Evolutionary conservation across 2,113 vertebrate genomes (phyloP), one percentile per base, ranked within the genome.

Genomic region (Acanthisitta chloris): DNA sequence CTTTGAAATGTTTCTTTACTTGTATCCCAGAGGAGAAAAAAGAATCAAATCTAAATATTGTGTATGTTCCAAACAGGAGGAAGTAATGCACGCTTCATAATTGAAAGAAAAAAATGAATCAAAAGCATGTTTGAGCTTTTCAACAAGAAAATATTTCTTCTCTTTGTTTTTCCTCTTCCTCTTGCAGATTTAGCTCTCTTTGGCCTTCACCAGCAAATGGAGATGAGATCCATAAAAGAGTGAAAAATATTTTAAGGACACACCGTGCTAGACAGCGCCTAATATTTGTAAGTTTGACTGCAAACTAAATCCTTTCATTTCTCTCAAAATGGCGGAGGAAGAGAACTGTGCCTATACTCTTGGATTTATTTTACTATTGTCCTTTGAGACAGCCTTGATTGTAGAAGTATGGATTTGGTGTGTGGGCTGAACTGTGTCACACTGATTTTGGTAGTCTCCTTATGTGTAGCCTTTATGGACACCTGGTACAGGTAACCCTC

Each of bases 181-280:
- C 51, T 95, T 97, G 49, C 95, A 99, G 99, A 81, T 98, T 99
- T 95, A 98, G 97, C 85, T 97, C 97, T 95, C 88, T 96, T 86
- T 98, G 97, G 94, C 97, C 96, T 95, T 97, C 98, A 95, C 98
- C 98, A 52, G 97, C 98, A 76, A 98, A 98, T 95, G 98, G 98
- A 69, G 98, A 99, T 81, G 98, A 99, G 96, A 99, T 99, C 95
- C 99, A 99, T 96, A 97, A 97, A 40, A 96, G 99, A 93, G 98
- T 99, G 93, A 98, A 98, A 98, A 99, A 97, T 92, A 98, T 99
- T 95, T 98, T 99, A 90, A 98, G 97, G 97, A 99, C 98, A 34
- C 98, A 99, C 96, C 98, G 98, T 93, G 96, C 98, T 70, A 98
- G 97, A 84, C 94, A 94, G 95, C 98, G 73, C 93, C 97, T 97